Percentiles rank a stretch among this genome's conserved stretches.
These are phyloP conservation scores for Thrips palmi DNA, from an alignment of 1,140 invertebrate genomes.

Conservation along the genomic window DNA sequence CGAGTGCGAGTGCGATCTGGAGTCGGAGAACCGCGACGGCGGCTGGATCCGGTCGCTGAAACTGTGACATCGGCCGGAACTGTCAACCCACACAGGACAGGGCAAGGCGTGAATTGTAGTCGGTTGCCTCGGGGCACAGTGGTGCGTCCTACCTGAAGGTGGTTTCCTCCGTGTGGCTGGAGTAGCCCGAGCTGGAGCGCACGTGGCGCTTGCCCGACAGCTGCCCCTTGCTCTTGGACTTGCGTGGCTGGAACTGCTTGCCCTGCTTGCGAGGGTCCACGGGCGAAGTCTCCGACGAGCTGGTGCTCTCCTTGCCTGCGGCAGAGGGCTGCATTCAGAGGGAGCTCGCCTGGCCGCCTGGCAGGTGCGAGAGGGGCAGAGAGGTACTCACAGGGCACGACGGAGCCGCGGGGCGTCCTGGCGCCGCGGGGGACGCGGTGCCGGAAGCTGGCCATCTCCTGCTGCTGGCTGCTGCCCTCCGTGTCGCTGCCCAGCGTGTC, in stretches of 20 bases:
- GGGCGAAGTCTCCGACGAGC: slow-evolving; percentile 48
- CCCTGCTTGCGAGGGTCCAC: slow-evolving; percentile 41
- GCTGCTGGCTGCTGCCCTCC: slow-evolving; percentile 34
- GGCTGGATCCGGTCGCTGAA: slow-evolving; percentile 37
- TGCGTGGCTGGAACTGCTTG: no score
- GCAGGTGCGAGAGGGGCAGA: no score
- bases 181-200: slow-evolving; percentile 52
- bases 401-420: no score
- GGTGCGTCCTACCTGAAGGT: slow-evolving; percentile 52
- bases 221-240: slow-evolving; percentile 37
- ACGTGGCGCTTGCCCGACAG: slow-evolving; percentile 38
- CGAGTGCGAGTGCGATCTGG: slow-evolving; percentile 26
- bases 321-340: no score
- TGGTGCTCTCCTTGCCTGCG: slow-evolving; percentile 47
- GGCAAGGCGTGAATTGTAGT: slow-evolving; percentile 27
- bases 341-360: no score
- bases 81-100: slow-evolving; percentile 25
- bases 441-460: slow-evolving; percentile 35
- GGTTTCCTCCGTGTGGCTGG: slow-evolving; percentile 60
- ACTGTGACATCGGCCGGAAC: slow-evolving; percentile 30
- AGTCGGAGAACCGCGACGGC: slow-evolving; percentile 33
- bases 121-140: slow-evolving; percentile 29
- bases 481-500: slow-evolving; percentile 57
- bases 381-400: no score
- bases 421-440: slow-evolving; percentile 32